Conservation (phyloP, 2,797 vertebrate genomes). For the Pseudochirops corinnae region DNA sequence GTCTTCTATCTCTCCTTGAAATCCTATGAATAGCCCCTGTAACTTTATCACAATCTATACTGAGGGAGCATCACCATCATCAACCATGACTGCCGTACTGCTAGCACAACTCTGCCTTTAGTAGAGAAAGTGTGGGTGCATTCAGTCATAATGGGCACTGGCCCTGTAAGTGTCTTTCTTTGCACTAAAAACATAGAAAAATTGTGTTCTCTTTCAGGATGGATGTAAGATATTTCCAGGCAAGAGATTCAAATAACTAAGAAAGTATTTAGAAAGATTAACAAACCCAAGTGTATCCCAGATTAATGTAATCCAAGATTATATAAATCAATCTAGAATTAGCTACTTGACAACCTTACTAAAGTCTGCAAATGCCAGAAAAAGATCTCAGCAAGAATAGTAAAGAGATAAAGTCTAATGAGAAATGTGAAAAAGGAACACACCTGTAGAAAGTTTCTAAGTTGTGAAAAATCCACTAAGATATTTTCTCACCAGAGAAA, state of each 20-base stretch:
- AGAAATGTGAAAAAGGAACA: background rate
- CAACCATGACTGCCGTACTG: background rate
- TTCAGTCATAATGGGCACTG: background rate
- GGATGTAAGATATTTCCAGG: background rate
- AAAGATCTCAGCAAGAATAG: background rate
- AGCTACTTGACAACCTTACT: background rate
- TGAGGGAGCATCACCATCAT: background rate
- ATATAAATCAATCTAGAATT: background rate
- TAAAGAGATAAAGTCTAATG: background rate
- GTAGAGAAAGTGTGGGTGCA: background rate
- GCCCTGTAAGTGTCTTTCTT: background rate
- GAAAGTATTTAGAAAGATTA: background rate
- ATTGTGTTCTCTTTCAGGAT: background rate
- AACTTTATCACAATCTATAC: background rate
- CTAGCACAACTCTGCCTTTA: background rate
- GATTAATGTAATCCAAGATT: background rate
- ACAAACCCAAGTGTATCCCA: background rate
- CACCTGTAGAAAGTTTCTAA: background rate
- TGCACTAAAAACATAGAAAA: background rate
- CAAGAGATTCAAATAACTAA: background rate
- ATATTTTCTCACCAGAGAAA: background rate
- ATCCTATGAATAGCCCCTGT: background rate
- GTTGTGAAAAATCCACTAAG: background rate
- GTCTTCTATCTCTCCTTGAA: background rate
- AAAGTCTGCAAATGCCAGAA: background rate